Evolutionary conservation across 2,888 invertebrate genomes (phyloP).

Genomic region (Erynnis tages): DNA sequence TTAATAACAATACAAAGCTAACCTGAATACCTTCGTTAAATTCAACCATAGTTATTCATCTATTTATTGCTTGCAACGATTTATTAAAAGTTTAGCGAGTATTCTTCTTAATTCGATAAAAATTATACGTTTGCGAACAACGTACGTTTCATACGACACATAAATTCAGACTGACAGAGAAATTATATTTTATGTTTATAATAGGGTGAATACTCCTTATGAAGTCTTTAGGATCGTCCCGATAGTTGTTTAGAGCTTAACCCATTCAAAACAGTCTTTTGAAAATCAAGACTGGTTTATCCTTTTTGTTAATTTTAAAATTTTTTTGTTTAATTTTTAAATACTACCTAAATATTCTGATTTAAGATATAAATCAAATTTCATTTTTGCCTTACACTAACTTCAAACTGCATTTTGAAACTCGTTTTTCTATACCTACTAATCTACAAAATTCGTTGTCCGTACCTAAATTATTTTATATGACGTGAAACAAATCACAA

Average conservation of each 20-base stretch:
- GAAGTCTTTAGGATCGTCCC: neutral
- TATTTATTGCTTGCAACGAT: constrained; percentile 37
- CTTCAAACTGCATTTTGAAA: too few species aligned
- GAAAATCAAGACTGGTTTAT: too few species aligned
- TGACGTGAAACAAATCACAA: too few species aligned
- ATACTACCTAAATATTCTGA: too few species aligned
- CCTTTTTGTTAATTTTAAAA: too few species aligned
- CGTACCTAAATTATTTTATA: too few species aligned
- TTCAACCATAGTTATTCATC: constrained; percentile 14
- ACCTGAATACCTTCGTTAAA: constrained; percentile 5
- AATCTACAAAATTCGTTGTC: too few species aligned
- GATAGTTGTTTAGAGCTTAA: neutral
- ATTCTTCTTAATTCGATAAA: constrained; percentile 52
- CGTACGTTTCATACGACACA: constrained; percentile 49
- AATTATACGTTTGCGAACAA: constrained; percentile 48
- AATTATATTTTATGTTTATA: constrained; percentile 66
- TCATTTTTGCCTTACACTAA: too few species aligned
- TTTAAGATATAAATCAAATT: too few species aligned
- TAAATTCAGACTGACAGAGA: constrained; percentile 53
- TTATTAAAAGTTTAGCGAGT: constrained; percentile 48
- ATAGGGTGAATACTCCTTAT: constrained; percentile 28
- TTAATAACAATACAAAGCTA: neutral
- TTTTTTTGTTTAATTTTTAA: too few species aligned
- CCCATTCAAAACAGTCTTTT: too few species aligned
- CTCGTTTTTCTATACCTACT: too few species aligned